These are phyloP conservation scores for Alloplasta piceator DNA, from an alignment of 2,888 invertebrate genomes.

Conservation along the genomic window DNA sequence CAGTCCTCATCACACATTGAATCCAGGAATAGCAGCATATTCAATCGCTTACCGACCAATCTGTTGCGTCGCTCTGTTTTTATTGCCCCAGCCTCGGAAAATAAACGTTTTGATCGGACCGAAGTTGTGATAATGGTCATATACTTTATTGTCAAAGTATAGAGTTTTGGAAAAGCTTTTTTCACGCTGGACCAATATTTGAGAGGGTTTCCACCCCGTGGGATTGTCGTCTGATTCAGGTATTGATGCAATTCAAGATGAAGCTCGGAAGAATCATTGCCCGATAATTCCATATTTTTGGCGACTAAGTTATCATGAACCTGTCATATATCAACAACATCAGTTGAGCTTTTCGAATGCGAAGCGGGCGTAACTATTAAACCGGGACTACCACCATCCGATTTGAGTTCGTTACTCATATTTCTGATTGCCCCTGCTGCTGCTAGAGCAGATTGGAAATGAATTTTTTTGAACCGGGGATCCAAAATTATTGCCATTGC, in stretches of 20 bases:
- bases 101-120: conserved; percentile 59
- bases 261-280: background rate
- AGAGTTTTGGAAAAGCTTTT: conserved; percentile 47
- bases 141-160: conserved; percentile 43
- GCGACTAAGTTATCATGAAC: conserved; percentile 41
- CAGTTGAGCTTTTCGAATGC: background rate
- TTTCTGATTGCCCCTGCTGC: conserved; percentile 41
- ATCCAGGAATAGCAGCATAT: conserved; percentile 32
- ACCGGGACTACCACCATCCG: background rate
- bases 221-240: conserved; percentile 28
- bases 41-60: conserved; percentile 14
- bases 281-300: background rate
- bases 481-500: conserved; percentile 62
- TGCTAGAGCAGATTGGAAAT: conserved; percentile 59
- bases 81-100: conserved; percentile 58
- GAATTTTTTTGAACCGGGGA: conserved; percentile 66
- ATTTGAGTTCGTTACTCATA: conserved; percentile 42
- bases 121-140: conserved; percentile 52
- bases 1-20: conserved; percentile 19
- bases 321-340: conserved; percentile 32
- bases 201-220: conserved; percentile 39
- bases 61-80: conserved; percentile 52
- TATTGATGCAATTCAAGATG: conserved; percentile 32
- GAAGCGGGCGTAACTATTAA: conserved; percentile 3
- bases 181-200: conserved; percentile 51